phyloP scores from a whole-genome alignment of 2,797 vertebrate genomes.

The Micropoecilia bifurca region DNA sequence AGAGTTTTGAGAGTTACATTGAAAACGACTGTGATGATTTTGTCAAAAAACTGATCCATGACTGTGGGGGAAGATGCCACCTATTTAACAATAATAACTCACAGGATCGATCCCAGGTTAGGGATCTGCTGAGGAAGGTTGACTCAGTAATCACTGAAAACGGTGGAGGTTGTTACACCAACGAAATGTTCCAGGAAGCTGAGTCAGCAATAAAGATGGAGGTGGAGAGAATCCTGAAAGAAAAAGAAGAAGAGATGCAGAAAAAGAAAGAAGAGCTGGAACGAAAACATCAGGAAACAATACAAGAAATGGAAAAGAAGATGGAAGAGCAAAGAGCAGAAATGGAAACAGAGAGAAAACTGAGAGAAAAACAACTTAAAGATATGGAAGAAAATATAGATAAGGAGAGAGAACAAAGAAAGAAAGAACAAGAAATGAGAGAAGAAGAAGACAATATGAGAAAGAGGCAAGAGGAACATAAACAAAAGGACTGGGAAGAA shows the following conservation, averaged over 20 bases:
- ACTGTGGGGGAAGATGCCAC: constrained; percentile 35
- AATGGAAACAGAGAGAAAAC: constrained; percentile 10
- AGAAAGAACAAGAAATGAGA: constrained; percentile 16
- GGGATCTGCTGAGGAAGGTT: constrained; percentile 26
- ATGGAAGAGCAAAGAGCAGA: neutral
- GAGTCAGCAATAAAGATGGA: constrained; percentile 1
- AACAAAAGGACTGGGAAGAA: constrained; percentile 9
- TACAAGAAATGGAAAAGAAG: neutral
- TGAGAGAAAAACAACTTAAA: constrained; percentile 15
- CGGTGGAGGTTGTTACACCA: constrained; percentile 22
- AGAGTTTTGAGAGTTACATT: constrained; percentile 1
- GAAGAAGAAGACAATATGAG: constrained; percentile 11
- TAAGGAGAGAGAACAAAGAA: constrained; percentile 22
- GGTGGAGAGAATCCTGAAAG: neutral
- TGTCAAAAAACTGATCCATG: constrained; percentile 17
- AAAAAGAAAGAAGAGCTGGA: neutral
- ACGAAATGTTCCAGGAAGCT: constrained; percentile 12
- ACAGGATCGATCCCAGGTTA: constrained; percentile 20
- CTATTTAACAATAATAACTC: constrained; percentile 33
- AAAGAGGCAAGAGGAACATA: constrained; percentile 19
- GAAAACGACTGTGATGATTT: rapidly evolving
- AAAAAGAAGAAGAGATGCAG: constrained; percentile 29
- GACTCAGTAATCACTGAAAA: constrained; percentile 14
- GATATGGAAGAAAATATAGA: constrained; percentile 11
- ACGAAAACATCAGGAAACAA: constrained; percentile 3